Conservation (phyloP, 2,888 invertebrate species). For the Zootermopsis nevadensis region DNA sequence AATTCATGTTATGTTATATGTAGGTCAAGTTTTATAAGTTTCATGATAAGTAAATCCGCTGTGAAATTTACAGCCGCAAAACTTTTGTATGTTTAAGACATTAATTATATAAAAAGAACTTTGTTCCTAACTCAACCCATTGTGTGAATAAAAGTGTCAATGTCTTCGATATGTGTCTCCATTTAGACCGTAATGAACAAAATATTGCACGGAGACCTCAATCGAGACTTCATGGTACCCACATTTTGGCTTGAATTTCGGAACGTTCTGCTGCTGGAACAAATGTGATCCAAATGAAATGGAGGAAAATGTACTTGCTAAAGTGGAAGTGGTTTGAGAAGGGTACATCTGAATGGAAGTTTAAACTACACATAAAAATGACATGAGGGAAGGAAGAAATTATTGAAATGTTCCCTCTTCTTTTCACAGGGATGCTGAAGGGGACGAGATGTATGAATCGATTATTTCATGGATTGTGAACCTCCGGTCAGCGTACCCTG, state of each 20-base stretch:
- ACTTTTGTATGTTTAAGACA: too few relatives aligned
- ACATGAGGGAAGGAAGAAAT: constrained; percentile 10
- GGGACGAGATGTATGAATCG: neutral
- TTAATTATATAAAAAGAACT: too few relatives aligned
- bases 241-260: neutral
- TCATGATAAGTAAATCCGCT: too few relatives aligned
- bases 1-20: too few relatives aligned
- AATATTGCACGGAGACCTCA: neutral
- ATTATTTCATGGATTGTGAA: neutral
- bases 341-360: neutral
- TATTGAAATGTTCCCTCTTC: neutral
- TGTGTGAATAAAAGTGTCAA: too few relatives aligned
- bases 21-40: too few relatives aligned
- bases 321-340: neutral
- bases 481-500: neutral
- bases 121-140: too few relatives aligned
- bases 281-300: neutral
- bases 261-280: neutral
- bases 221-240: neutral
- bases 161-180: too few relatives aligned
- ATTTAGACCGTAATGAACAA: neutral
- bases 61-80: too few relatives aligned
- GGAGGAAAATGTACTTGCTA: neutral
- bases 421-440: neutral
- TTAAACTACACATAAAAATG: constrained; percentile 13